Evolutionary conservation across 2,113 vertebrate genomes (phyloP).

Genomic region (Chiloscyllium plagiosum): DNA sequence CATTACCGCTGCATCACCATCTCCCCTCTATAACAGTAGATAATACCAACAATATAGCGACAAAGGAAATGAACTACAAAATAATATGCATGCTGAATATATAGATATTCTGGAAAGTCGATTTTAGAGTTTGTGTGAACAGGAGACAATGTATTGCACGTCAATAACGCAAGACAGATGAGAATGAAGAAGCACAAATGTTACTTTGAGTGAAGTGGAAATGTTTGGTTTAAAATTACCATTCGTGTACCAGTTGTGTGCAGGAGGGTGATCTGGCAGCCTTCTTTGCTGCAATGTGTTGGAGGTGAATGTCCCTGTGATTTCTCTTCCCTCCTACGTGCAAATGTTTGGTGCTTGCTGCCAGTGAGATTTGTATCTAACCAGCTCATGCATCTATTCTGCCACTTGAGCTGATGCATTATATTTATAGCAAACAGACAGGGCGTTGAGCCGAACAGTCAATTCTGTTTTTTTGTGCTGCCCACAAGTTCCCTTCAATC

Average conservation of each 20-base stretch:
- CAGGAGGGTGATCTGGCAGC: neutral
- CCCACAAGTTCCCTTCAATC: neutral
- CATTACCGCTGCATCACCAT: too few relatives aligned
- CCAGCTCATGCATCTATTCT: neutral
- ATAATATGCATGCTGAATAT: neutral
- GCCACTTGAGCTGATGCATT: neutral
- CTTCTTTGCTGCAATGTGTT: neutral
- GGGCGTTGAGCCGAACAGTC: neutral
- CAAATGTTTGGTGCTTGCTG: neutral
- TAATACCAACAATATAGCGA: neutral
- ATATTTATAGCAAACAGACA: neutral
- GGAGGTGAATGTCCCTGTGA: neutral
- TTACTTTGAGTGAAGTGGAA: neutral
- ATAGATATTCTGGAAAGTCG: neutral
- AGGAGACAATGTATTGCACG: neutral
- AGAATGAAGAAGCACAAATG: neutral
- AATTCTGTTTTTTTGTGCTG: neutral
- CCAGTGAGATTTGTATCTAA: neutral
- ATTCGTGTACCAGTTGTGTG: neutral
- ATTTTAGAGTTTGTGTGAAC: neutral
- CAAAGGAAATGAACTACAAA: neutral
- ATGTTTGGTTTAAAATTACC: neutral
- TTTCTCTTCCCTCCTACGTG: neutral
- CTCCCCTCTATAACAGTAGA: neutral
- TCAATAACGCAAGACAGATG: neutral